A percentile compares a stretch with the other conserved stretches of the same genome.
phyloP scores from a whole-genome alignment of 2,888 invertebrate species.

The Ennomos fuscantarius region DNA sequence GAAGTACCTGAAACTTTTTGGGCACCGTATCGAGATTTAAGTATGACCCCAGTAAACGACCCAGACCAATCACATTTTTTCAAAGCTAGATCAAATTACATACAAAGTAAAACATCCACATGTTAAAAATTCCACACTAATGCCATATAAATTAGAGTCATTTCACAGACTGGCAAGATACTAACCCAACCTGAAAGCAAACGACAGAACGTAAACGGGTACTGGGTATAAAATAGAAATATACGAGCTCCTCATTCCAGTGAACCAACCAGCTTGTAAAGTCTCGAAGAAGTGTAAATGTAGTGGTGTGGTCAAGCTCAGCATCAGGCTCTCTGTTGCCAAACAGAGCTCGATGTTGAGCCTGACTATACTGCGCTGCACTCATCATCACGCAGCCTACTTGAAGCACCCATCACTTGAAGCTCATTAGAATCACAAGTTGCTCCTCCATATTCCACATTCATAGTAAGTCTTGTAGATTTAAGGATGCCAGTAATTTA shows the following conservation, averaged over 20 bases:
- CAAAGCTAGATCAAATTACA: no score
- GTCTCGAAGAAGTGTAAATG: slow-evolving; percentile 9
- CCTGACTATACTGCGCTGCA: slow-evolving; percentile 25
- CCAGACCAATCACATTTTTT: no score
- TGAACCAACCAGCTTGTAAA: slow-evolving; percentile 12
- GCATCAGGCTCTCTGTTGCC: slow-evolving; percentile 27
- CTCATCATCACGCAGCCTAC: slow-evolving; percentile 18
- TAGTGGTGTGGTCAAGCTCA: slow-evolving; percentile 31
- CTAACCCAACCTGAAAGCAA: no score
- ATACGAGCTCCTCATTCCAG: slow-evolving; percentile 9
- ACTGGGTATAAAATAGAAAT: background rate
- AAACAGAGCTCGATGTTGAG: slow-evolving; percentile 30
- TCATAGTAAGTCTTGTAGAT: slow-evolving; percentile 6
- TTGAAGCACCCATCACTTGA: slow-evolving; percentile 22
- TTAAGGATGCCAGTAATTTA: no score
- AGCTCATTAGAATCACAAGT: slow-evolving; percentile 20
- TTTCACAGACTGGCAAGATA: no score
- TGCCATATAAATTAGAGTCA: no score
- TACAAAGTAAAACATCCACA: no score
- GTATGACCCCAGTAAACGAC: background rate
- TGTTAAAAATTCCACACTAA: no score
- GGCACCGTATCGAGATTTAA: no score
- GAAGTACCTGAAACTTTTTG: no score
- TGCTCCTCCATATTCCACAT: slow-evolving; percentile 13
- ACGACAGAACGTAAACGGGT: no score